Base-by-base conservation (phyloP, 2,113 vertebrate species). In the Odocoileus hemionus region DNA sequence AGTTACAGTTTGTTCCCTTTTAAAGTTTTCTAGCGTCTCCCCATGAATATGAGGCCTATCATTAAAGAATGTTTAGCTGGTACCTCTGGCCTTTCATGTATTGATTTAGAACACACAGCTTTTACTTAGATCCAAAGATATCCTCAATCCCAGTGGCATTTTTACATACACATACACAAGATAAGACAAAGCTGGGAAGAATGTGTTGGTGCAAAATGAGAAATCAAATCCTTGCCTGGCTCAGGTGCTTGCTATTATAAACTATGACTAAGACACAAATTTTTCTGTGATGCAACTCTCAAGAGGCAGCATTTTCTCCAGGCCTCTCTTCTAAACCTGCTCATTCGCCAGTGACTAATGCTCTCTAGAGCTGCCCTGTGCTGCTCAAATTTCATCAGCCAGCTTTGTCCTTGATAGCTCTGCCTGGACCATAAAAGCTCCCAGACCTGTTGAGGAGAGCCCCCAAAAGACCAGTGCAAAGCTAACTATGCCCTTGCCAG, bases 311-410 rank as follows among this genome's bases (percentile, higher is more conserved):
- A n/a, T 98, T 98, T 98, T 98, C 98, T 97, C 97, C 98, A 97
- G 98, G 98, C 98, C 98, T 98, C 96, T 97, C 98, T 98, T 76
- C 39, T 97, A 98, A 98, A 98, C 96, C 82, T 30, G 97, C 97
- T 98, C 3, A 50, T 97, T 99, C 97, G 98, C 98, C 98, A 98
- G 98, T 98, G 98, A 99, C 99, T 99, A 99, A 99, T 97, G 98
- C 98, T 97, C 98, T 98, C 98, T 97, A 97, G 98, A 99, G 98
- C 98, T 26, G 99, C 98, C 61, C 96, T 84, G 94, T 52, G 86
- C 97, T 94, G 96, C 98, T 99, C 99, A 98, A 97, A 98, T 99
- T 99, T 99, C 99, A 99, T 98, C 90, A 90, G 98, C 98, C 94
- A 74, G 98, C 98, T 98, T 98, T 5, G 95, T 98, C 99, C 98